Base-by-base conservation (phyloP, 2,888 invertebrate species). In the Sminthurides aquaticus region DNA sequence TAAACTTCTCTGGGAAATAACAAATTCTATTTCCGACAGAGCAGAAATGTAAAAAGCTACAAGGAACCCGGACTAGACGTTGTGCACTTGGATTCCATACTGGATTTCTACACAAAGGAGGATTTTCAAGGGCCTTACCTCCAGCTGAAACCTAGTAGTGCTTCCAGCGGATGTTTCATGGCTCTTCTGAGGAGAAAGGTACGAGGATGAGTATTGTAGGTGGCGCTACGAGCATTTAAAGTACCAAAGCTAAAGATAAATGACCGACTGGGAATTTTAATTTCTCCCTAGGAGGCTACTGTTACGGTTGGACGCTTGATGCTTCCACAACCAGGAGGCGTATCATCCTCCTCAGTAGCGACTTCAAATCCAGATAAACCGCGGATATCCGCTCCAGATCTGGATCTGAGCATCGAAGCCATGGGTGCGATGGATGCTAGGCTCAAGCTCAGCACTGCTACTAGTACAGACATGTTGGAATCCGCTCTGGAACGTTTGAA, bases 81-180 rank as follows among this genome's bases (percentile, higher is more conserved):
- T 1, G 66, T 72, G 1, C 60, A 61, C 18, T 27, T 72, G 55
- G 55, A 56, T 26, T 48, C 27, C 52, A 54, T 72, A 2, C 57
- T 72, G 66, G 68, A 64, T n/a, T 56, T 49, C 20, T 72, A 72
- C 59, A 54, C 62, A 1, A 67, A 66, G 27, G 20, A 49, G 1
- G 64, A 65, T 52, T 65, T 71, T 26, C 59, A 58, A n/a, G 68
- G 66, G 0, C 57, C 60, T 2, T 69, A 62, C 43, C 58, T 72
- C 11, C 67, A 70, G 25, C 67, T 69, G 68, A 54, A 62, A 2
- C 71, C 70, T 0, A 68, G 62, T 15, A 66, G 67, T 20, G 71
- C 71, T 3, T 68, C 67, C 27, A 72, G 71, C 57, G 71, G 71
- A 0, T 67, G 69, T 8, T 72, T 68, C 29, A 68, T 70, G 57